phyloP scores from a whole-genome alignment of 1,140 invertebrate genomes.

The Periplaneta americana region DNA sequence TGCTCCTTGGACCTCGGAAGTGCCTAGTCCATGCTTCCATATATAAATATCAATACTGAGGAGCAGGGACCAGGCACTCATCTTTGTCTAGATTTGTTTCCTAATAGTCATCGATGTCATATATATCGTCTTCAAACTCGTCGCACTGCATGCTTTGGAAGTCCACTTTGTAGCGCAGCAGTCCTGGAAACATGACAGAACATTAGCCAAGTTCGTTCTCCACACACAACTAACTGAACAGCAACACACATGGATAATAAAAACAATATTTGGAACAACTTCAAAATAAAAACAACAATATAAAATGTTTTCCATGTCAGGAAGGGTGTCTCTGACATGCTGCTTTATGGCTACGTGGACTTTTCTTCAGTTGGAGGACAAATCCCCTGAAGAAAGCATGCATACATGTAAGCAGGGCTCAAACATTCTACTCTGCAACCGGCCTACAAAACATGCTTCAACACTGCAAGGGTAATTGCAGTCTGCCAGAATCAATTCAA shows the following conservation, averaged over 20 bases:
- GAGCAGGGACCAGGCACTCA: neutral
- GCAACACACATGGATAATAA: neutral
- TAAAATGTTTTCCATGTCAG: neutral
- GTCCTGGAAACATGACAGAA: slow-evolving; percentile 52
- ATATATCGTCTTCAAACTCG: slow-evolving; percentile 76
- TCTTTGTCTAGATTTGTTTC: neutral
- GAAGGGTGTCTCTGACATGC: neutral
- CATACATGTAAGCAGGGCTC: neutral
- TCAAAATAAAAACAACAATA: neutral
- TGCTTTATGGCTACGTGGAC: no score
- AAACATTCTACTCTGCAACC: neutral
- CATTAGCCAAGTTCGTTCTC: neutral
- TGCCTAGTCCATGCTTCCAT: neutral
- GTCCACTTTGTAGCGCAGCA: slow-evolving; percentile 98
- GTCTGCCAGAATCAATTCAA: neutral
- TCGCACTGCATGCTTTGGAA: slow-evolving; percentile 94
- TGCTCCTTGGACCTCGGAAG: neutral
- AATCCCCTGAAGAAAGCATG: neutral
- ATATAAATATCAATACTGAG: neutral
- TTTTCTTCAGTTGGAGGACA: neutral
- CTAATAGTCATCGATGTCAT: slow-evolving; percentile 93
- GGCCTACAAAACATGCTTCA: neutral
- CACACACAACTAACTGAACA: no score
- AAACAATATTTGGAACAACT: neutral
- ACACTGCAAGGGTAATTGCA: neutral